Evolutionary conservation across 1,140 invertebrate genomes (phyloP).

Genomic region (Pseudomyrmex gracilis): DNA sequence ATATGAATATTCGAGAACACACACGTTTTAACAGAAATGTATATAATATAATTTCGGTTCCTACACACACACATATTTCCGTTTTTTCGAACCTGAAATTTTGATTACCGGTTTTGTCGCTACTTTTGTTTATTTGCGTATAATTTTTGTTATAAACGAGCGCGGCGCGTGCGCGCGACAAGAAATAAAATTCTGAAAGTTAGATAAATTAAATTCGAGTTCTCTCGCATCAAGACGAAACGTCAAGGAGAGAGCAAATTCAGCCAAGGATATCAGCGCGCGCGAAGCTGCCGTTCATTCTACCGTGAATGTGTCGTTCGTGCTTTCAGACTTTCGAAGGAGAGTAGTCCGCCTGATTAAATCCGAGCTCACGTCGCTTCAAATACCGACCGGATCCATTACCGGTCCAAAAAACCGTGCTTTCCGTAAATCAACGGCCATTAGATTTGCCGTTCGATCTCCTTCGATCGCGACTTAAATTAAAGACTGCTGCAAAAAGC

Average conservation of each 20-base stretch:
- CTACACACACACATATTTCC: background rate
- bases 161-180: background rate
- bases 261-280: background rate
- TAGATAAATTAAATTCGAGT: conserved; percentile 63
- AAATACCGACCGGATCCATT: conserved; percentile 42
- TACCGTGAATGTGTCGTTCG: conserved; percentile 29
- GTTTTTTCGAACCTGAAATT: background rate
- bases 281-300: conserved; percentile 12
- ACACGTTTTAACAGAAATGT: too few relatives aligned
- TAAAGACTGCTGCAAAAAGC: conserved; percentile 47
- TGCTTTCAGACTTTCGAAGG: conserved; percentile 22
- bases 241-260: conserved; percentile 34
- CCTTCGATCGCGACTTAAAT: conserved; percentile 23
- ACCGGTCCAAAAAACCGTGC: conserved; percentile 35
- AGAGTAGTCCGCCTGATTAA: conserved; percentile 39
- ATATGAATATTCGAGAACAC: too few relatives aligned
- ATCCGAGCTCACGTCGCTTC: conserved; percentile 28
- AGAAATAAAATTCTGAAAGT: conserved; percentile 60
- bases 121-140: background rate
- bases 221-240: conserved; percentile 2
- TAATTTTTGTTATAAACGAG: background rate
- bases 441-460: conserved; percentile 61
- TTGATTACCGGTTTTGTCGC: background rate
- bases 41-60: too few relatives aligned
- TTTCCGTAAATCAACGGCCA: conserved; percentile 51